Conservation (phyloP, 2,797 vertebrate species). For the Odontamblyopus lacepedii region DNA sequence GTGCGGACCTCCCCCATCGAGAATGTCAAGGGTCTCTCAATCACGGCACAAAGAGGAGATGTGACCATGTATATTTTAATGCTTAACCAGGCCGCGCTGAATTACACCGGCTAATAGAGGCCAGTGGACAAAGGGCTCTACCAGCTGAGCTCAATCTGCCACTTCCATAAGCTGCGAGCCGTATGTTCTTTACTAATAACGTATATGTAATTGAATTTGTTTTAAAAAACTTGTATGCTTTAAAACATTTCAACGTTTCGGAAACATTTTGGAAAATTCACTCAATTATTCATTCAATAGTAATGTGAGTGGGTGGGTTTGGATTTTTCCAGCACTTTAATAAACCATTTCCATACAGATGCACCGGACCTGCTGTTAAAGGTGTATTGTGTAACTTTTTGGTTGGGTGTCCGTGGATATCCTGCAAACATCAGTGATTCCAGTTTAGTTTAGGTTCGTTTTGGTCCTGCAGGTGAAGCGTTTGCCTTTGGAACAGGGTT, state of each 20-base stretch:
- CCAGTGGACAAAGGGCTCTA: slow-evolving; percentile 6
- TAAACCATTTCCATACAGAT: too few species aligned
- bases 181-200: neutral
- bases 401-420: too few species aligned
- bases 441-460: too few species aligned
- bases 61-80: slow-evolving; percentile 40
- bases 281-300: too few species aligned
- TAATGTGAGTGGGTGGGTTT: too few species aligned
- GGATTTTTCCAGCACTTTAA: too few species aligned
- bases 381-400: too few species aligned
- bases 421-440: too few species aligned
- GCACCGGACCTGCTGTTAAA: too few species aligned
- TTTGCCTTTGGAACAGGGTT: too few species aligned
- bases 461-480: too few species aligned
- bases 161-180: slow-evolving; percentile 4
- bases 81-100: slow-evolving; percentile 18
- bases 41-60: slow-evolving; percentile 35
- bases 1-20: slow-evolving; percentile 30
- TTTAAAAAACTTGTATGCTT: neutral
- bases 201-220: neutral
- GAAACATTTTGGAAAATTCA: too few species aligned
- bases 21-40: slow-evolving; percentile 47
- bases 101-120: slow-evolving; percentile 22
- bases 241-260: neutral
- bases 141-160: slow-evolving; percentile 29